Base-by-base conservation (phyloP, 1,140 invertebrate species). In the Akabosia matsudoensis region DNA sequence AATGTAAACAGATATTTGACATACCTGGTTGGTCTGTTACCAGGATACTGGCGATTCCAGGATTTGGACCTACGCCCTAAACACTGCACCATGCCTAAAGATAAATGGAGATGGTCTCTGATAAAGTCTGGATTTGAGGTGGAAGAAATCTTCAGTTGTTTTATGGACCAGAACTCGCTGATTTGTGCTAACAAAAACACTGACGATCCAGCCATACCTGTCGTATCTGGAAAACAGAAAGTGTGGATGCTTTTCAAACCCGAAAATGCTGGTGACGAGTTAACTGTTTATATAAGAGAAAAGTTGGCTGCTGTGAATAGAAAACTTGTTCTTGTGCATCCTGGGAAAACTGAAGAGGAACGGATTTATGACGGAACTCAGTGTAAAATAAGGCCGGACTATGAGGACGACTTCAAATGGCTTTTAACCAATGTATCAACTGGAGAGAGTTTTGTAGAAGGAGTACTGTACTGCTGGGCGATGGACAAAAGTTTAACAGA, bases 391-490 rank as follows among this genome's bases (percentile, higher is more conserved):
- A 10, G 54, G n/a, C 10, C 4, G 54, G 22, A 56, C 7, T 16
- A 7, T 22, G 54, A 56, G 24, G n/a, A 56, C 28, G 61, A 67
- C 31, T 67, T 30, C 31, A 31, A 30, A 67, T 7, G 24, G 22
- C 30, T 67, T 4, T 10, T 67, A 3, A n/a, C 13, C 4, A 7
- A 4, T 1, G 33, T 51, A 26, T 64, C 1, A 30, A 22, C 72
- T n/a, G 26, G n/a, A 4, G 33, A 3, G 0, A 10, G 0, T 1
- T 2, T 0, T 16, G 61, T 77, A 7, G 76, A 78, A 74, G 76
- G 76, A 10, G 26, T 74, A 28, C 1, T 78, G 0, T 74, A 74
- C 37, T 31, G 64, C 1, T 70, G 64, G 64, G 10, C 37, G 18
- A 16, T 73, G 2, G 61, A 54, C 16, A 64, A 31, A 13, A n/a